Evolutionary conservation across 2,113 vertebrate genomes (phyloP), one percentile per base, ranked within the genome.

Genomic region (Pitta sordida): DNA sequence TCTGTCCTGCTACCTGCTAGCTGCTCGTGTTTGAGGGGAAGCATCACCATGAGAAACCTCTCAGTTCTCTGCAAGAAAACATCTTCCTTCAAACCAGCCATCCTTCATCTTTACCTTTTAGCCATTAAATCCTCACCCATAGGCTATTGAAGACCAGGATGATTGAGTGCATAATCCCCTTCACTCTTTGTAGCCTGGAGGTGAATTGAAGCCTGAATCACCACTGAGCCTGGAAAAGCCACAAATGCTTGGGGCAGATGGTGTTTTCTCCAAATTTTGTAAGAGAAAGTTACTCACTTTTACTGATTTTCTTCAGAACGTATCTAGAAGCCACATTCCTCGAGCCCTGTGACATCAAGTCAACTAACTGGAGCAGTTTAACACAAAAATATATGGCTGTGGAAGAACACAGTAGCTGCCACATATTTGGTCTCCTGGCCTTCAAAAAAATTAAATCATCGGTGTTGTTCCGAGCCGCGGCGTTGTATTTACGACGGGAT

Each of bases 361-460:
- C 43, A 83, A 48, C 44, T 74, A 69, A 48, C 83, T 48, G 81
- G 48, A 93, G 75, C 75, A 73, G 46, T 65, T 91, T 86, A 92
- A 68, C 51, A 51, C 52, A 60, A n/a, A 96, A 76, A 93, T 74
- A 83, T 5, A 27, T 78, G 62, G 34, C 74, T 67, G 23, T 55
- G 78, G 68, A 86, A 94, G 71, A 86, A 95, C 53, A 83, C 56
- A 77, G 65, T 27, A 90, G 84, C 52, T 87, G 87, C 79, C 89
- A 83, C 69, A 44, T 82, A 74, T 79, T 84, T 83, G 46, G 83
- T 90, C 55, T 39, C 83, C 43, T 2, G 16, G 64, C 75, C 83
- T 82, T 87, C n/a, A 59, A 71, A 95, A 93, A 93, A 93, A 95
- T 95, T 76, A 96, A 94, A 88, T 94, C 86, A 90, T 29, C 0